Evolutionary conservation across 35 echinoderm and acorn worm species (phyloP).

Genomic region (Holothuria glaberrima): DNA sequence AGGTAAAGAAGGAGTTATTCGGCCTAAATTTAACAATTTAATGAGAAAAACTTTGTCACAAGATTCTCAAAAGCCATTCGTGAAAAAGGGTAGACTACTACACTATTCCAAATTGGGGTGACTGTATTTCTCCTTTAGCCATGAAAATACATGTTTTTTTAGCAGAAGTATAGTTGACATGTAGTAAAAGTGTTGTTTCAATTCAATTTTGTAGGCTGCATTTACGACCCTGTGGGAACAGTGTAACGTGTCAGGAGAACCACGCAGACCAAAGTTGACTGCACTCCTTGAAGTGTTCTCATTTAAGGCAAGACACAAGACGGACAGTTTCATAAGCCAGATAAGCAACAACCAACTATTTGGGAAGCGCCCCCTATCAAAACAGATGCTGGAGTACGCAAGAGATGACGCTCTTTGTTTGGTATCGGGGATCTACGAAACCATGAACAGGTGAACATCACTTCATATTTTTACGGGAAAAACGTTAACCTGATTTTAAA

Average conservation of each 20-base stretch:
- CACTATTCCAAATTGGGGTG: no score
- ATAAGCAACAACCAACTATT: background rate
- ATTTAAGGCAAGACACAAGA: slow-evolving; percentile 9
- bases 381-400: background rate
- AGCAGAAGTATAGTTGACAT: no score
- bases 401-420: slow-evolving; percentile 24
- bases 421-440: slow-evolving; percentile 5
- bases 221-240: background rate
- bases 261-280: background rate
- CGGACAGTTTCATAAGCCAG: background rate
- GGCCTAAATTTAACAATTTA: no score
- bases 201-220: background rate
- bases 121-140: no score
- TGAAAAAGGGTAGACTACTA: no score
- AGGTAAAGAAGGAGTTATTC: no score
- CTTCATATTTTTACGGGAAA: background rate
- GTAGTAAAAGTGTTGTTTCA: no score
- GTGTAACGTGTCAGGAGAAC: background rate
- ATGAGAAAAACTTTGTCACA: no score
- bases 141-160: no score
- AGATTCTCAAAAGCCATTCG: no score
- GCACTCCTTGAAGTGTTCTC: background rate
- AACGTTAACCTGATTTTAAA: no score
- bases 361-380: background rate
- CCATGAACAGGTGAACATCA: background rate